Evolutionary conservation across 2,888 invertebrate genomes (phyloP), one percentile per base, ranked within the genome.

Genomic region (Drosophila paranaensis): DNA sequence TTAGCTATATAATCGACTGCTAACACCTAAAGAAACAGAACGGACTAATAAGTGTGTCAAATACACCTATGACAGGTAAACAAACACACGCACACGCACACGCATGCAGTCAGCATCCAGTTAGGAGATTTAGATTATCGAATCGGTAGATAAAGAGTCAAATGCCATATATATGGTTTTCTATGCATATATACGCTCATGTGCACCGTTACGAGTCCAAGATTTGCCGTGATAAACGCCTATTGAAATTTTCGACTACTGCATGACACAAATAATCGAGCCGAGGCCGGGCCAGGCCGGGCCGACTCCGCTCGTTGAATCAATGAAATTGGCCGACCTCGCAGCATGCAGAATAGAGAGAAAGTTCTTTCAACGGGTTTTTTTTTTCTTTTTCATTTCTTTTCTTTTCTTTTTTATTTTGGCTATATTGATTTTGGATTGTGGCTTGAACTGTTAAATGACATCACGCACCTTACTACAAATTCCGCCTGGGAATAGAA

Each of bases 311-410:
- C 33, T 69, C n/a, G 51, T 42, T 67, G 74, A 73, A 62, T 66
- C 60, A 68, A 55, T 64, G 51, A 66, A 74, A 62, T 74, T 45
- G 60, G 61, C 60, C 61, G 64, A 68, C 54, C 69, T 69, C 85
- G 53, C 79, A 79, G 79, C 79, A 81, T 84, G 79, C 84, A 87
- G 84, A 82, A 79, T 84, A 84, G 82, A 76, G 82, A 82, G 82
- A 82, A 82, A 82, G 82, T 87, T 82, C 71, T 80, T 67, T 66
- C 67, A 73, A 63, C 56, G 50, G 63, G 30, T 56, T 27, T 42
- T 33, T 42, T 33, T 30, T 25, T 54, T 10, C 20, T 16, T 61
- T 37, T 58, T 45, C 33, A 58, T 71, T 48, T 30, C 30, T 71
- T 66, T 50, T 48, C 20, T 50, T 63, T 53, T n/a, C 45, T 48